Conservation (phyloP, 2,797 vertebrate genomes). For the Syndactyla subalaris region DNA sequence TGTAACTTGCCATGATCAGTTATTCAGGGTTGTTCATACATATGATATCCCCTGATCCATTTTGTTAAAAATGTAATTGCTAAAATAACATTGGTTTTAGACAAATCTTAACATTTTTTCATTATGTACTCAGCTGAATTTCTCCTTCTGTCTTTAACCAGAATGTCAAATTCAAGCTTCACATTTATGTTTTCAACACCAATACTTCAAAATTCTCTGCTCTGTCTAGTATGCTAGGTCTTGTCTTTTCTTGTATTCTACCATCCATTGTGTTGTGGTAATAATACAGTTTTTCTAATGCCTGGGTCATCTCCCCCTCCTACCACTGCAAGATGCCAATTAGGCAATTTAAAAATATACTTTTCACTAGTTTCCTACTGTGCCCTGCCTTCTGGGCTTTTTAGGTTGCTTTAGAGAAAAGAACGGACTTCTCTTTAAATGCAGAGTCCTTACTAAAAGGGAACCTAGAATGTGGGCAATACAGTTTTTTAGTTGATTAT, state of each 20-base stretch:
- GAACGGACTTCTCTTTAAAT: neutral
- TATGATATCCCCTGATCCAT: neutral
- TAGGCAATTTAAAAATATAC: neutral
- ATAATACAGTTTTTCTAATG: neutral
- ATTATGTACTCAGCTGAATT: neutral
- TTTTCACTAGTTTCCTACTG: neutral
- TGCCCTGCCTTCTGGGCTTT: neutral
- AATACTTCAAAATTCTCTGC: neutral
- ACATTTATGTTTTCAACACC: neutral
- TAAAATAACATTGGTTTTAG: neutral
- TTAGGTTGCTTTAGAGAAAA: neutral
- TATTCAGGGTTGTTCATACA: neutral
- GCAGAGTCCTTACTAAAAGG: neutral
- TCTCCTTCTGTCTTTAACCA: neutral
- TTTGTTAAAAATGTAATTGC: neutral
- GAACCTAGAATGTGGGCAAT: neutral
- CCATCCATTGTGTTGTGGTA: neutral
- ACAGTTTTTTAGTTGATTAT: neutral
- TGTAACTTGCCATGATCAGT: neutral
- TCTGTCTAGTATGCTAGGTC: neutral
- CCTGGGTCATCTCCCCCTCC: neutral
- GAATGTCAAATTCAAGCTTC: neutral
- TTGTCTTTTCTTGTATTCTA: neutral
- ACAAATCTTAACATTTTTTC: neutral
- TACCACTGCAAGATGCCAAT: constrained; percentile 14